Evolutionary conservation across 2,113 vertebrate species (phyloP).

Genomic region (pig (Sus scrofa)): DNA sequence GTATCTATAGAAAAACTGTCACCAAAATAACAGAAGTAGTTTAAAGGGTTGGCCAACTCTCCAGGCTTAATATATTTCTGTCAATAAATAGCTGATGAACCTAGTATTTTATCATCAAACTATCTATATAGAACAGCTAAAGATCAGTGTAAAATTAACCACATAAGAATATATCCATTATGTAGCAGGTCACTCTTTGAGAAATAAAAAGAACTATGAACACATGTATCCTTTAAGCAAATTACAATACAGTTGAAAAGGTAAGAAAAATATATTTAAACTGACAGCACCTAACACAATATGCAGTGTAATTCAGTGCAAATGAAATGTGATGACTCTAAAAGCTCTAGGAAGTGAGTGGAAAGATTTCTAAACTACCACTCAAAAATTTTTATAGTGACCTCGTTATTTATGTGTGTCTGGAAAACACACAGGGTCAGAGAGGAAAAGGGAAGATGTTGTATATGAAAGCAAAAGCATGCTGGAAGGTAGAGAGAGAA

Average conservation of each 20-base stretch:
- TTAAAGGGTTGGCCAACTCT: neutral
- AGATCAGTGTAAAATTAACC: neutral
- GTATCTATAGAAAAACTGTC: neutral
- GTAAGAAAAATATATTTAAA: slow-evolving; percentile 16
- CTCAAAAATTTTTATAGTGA: neutral
- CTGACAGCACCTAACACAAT: neutral
- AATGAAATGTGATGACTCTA: neutral
- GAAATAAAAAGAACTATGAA: neutral
- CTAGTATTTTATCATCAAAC: neutral
- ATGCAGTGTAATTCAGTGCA: neutral
- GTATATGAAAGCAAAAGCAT: neutral
- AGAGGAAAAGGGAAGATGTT: neutral
- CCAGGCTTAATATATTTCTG: neutral
- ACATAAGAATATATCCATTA: neutral
- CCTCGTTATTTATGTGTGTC: neutral
- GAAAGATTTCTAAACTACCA: neutral
- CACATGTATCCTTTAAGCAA: neutral
- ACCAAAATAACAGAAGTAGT: neutral
- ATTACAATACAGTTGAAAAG: neutral
- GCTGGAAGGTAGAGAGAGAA: neutral
- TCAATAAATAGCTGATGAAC: neutral
- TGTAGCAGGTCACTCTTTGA: neutral
- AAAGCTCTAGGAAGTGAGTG: neutral
- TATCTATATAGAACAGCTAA: neutral
- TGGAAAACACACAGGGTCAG: neutral